Evolutionary conservation across 2,888 invertebrate genomes (phyloP), one percentile per base, ranked within the genome.

Genomic region (Reticulitermes lucifugus): DNA sequence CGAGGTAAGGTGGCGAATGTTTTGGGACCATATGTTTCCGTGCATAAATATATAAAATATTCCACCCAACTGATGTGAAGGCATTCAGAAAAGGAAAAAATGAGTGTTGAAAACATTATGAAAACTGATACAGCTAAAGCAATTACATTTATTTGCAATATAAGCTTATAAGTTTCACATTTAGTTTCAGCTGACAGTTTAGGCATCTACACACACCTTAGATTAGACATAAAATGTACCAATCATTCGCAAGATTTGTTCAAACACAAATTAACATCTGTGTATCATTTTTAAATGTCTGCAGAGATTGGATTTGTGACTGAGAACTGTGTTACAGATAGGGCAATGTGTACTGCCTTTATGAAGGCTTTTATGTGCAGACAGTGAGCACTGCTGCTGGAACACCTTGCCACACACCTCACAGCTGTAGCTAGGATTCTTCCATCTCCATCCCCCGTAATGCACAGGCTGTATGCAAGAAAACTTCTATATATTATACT

Each of bases 311-410:
- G 83, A 43, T 43, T 82, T 84, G 43, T 84, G 81, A 77, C 85
- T 86, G 10, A 86, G 84, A n/a, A 84, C 81, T 35, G 75, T 71
- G 14, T 65, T 25, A 70, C 86, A 86, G 21, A 86, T 51, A 12
- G 73, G 85, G 59, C 86, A 86, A 51, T 65, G 79, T 9, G 86
- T 85, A 25, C 46, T 82, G 73, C 86, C 86, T 60, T 51, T 81
- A 82, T 87, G 87, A 21, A 87, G 73, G 41, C 29, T 65, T 41
- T 83, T 35, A 79, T 87, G 87, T 41, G 82, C 70, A 25, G 82
- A 84, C 55, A 86, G 80, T 43, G 86, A 86, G 51, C 80, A 65
- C 51, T 75, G 86, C 51, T 81, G 81, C 71, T 25, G 70, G 82
- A 84, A 86, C 41, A 59, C 46, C 81, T 84, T 86, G 43, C 84